phyloP scores from a whole-genome alignment of 2,797 vertebrate genomes.

The Nyctibius grandis region DNA sequence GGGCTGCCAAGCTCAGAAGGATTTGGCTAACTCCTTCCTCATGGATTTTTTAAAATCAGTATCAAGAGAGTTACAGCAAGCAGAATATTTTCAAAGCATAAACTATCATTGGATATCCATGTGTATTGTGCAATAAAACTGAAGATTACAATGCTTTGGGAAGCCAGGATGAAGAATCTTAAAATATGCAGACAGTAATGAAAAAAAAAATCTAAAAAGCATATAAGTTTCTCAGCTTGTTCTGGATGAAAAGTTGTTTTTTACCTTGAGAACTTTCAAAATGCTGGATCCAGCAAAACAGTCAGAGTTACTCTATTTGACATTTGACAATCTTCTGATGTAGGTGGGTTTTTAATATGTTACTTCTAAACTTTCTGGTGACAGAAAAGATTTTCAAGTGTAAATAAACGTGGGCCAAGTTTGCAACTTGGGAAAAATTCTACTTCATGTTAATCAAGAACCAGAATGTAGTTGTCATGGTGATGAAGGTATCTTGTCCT shows the following conservation, averaged over 20 bases:
- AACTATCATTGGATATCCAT: background rate
- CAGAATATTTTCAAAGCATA: background rate
- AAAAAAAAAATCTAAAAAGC: background rate
- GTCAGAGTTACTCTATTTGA: background rate
- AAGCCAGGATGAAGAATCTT: background rate
- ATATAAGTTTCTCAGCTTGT: background rate
- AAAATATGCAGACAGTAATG: background rate
- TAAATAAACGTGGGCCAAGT: background rate
- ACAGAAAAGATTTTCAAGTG: background rate
- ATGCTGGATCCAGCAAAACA: background rate
- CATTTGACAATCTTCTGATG: background rate
- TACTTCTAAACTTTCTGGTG: conserved; percentile 2
- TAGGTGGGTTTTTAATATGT: conserved; percentile 4
- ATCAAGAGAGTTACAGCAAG: background rate
- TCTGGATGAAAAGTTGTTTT: background rate
- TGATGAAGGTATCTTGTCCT: background rate
- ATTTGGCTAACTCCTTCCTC: background rate
- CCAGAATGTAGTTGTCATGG: background rate
- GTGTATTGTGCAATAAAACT: background rate
- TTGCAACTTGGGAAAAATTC: background rate
- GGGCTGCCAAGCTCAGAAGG: background rate
- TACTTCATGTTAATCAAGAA: background rate
- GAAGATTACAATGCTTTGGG: background rate
- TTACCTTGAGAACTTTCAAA: background rate
- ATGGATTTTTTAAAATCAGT: background rate